Evolutionary conservation across 53 echinoderm and acorn worm species (phyloP), one percentile per base, ranked within the genome.

Genomic region (Luidia sarsii): DNA sequence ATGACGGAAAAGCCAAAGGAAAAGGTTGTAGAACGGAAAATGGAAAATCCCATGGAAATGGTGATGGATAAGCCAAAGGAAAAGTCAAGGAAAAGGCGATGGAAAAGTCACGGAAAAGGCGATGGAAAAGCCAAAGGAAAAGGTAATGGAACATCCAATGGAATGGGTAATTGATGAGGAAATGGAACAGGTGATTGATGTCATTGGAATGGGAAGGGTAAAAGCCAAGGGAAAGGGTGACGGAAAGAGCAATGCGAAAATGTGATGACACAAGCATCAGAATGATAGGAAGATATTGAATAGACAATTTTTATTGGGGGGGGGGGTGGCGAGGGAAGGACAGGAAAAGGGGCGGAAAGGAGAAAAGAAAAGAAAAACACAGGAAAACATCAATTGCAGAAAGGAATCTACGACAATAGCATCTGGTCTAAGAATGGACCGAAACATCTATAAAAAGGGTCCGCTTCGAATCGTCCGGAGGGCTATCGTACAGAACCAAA

Each of bases 321-420:
- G n/a, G n/a, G n/a, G n/a, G n/a, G n/a, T n/a, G n/a, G n/a, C n/a
- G 4, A 53, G 27, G 31, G 32, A 73, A 28, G 29, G 33, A 73
- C 3, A 48, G 33, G 35, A 10, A 31, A 50, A n/a, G 52, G 65
- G 50, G n/a, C n/a, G 68, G 68, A 30, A 20, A 8, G 11, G 29
- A 18, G 29, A 31, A 50, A 23, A 48, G 15, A n/a, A 45, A 20
- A 54, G 64, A 67, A 81, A 52, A 81, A 59, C 43, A 41, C 37
- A 48, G 36, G 39, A 53, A 41, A 75, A 57, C 75, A 75, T 75
- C 75, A 75, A 75, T 75, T 39, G 41, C 74, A 68, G 48, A 21
- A 48, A 41, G 37, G 57, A 57, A 57, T 57, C 75, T 57, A 24
- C 41, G 38, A n/a, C 38, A 54, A 28, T 43, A 41, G 35, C 50